phyloP scores from a whole-genome alignment of 1,140 invertebrate genomes.

The Drosophila oshimai region DNA sequence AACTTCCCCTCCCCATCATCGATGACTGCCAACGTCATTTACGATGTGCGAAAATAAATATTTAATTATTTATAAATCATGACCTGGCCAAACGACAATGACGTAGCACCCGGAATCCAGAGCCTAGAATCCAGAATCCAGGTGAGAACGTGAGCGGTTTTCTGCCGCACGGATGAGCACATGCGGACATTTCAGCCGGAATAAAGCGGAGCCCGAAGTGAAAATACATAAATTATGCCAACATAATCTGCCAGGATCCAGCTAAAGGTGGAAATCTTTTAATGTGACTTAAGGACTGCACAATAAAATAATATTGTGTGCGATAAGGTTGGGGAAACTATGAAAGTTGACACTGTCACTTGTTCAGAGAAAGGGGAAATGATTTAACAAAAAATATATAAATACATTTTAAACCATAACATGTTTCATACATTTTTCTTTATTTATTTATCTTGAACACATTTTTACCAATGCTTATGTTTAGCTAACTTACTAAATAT shows the following conservation, averaged over 20 bases:
- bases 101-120: neutral
- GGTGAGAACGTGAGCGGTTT: constrained; percentile 14
- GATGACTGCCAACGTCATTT: constrained; percentile 57
- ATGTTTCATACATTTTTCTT: too few relatives aligned
- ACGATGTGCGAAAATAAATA: constrained; percentile 77
- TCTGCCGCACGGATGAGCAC: constrained; percentile 15
- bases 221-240: constrained; percentile 44
- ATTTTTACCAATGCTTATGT: too few relatives aligned
- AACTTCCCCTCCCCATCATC: constrained; percentile 1
- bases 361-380: too few relatives aligned
- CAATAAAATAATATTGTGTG: neutral
- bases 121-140: neutral
- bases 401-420: too few relatives aligned
- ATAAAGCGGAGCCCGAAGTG: neutral
- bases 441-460: too few relatives aligned
- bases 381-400: too few relatives aligned
- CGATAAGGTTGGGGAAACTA: neutral
- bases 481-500: too few relatives aligned
- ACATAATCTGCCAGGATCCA: constrained; percentile 16
- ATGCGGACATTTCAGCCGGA: constrained; percentile 11
- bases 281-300: neutral
- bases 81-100: constrained; percentile 43
- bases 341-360: neutral
- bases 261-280: constrained; percentile 1
- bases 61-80: constrained; percentile 81